Evolutionary conservation across 1,140 invertebrate species (phyloP).

Genomic region (Heterodera schachtii): DNA sequence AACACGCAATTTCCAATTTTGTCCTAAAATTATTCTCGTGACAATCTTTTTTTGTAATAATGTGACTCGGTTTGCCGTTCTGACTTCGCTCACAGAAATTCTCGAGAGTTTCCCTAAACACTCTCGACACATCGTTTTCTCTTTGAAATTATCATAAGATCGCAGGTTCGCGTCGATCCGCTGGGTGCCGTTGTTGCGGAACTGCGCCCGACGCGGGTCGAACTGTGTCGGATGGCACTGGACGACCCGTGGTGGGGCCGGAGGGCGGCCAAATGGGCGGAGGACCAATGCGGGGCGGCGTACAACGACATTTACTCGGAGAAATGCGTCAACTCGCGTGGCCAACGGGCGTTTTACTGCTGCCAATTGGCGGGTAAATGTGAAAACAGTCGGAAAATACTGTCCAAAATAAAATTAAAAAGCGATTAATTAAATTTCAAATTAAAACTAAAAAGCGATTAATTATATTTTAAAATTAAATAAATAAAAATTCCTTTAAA

Average conservation of each 20-base stretch:
- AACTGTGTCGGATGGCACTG: neutral
- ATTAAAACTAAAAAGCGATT: no score
- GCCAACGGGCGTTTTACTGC: conserved; percentile 24
- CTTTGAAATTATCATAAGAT: no score
- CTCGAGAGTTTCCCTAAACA: no score
- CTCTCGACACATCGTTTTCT: no score
- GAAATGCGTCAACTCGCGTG: conserved; percentile 49
- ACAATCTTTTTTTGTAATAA: no score
- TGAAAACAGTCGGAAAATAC: neutral
- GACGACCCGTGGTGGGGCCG: neutral
- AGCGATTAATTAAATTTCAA: no score
- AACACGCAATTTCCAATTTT: no score
- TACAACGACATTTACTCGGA: conserved; percentile 64
- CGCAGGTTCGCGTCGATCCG: neutral
- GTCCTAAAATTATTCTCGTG: no score
- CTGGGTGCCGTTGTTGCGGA: neutral
- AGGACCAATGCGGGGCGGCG: conserved; percentile 64
- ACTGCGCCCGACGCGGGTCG: neutral
- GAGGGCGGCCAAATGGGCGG: conserved; percentile 13
- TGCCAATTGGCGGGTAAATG: conserved; percentile 9
- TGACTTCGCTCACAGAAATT: no score
- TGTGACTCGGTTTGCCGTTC: no score
- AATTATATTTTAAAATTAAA: neutral
- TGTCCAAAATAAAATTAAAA: no score
- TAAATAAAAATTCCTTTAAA: neutral